phyloP scores from a whole-genome alignment of 2,888 invertebrate species.

The Diadromus collaris region DNA sequence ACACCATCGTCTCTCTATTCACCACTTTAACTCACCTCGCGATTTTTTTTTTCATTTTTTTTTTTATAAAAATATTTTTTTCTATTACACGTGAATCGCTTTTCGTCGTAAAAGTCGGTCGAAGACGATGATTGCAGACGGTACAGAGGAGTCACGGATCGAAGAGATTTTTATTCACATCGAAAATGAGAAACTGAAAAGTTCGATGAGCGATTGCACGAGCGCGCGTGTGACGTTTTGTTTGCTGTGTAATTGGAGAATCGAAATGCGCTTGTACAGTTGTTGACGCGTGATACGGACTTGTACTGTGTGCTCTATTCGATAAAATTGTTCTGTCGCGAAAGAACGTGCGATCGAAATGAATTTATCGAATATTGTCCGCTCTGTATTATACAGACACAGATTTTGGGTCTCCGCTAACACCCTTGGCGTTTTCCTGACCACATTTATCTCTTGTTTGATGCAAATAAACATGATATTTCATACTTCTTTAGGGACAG shows the following conservation, averaged over 20 bases:
- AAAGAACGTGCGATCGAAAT: background rate
- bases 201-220: constrained; percentile 12
- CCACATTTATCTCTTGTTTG: background rate
- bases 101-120: background rate
- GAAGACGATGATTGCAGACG: background rate
- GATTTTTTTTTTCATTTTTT: constrained; percentile 62
- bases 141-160: background rate
- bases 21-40: constrained; percentile 38
- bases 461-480: background rate
- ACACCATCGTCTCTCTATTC: constrained; percentile 65
- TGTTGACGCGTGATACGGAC: constrained; percentile 9
- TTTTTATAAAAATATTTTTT: constrained; percentile 4
- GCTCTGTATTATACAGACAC: background rate
- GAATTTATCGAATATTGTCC: too few relatives aligned
- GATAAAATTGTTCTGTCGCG: background rate
- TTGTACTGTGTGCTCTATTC: background rate
- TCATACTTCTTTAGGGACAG: background rate
- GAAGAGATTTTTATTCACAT: background rate
- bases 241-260: constrained; percentile 63
- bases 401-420: background rate
- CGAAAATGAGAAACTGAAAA: too few relatives aligned
- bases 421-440: background rate
- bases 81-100: background rate
- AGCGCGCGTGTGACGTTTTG: constrained; percentile 59
- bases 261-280: constrained; percentile 53